Evolutionary conservation across 1,140 invertebrate genomes (phyloP).

Genomic region (Eubasilissa regina): DNA sequence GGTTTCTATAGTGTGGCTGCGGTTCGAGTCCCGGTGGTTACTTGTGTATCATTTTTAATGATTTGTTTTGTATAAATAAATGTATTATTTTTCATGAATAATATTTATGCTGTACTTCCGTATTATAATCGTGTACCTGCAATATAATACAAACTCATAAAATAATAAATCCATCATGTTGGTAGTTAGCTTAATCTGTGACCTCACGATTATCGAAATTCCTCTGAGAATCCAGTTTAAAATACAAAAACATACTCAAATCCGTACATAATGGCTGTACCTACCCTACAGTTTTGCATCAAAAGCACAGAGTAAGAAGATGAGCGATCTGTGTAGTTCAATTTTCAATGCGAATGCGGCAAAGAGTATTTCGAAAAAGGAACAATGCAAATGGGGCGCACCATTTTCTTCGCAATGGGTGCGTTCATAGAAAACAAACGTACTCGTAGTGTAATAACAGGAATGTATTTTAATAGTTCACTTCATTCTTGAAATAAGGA

Average conservation of each 20-base stretch:
- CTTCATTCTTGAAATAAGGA: background rate
- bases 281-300: background rate
- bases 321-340: background rate
- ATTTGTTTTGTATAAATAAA: no score
- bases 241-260: background rate
- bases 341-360: background rate
- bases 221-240: conserved; percentile 10
- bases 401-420: no score
- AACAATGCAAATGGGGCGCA: background rate
- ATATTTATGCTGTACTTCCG: no score
- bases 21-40: no score
- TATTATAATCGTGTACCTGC: background rate
- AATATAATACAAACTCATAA: background rate
- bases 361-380: background rate
- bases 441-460: no score
- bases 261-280: background rate
- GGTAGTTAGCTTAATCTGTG: background rate
- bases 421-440: no score
- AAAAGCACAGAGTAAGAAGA: no score
- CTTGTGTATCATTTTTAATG: no score
- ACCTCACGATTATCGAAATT: background rate
- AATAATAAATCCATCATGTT: background rate
- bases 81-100: background rate
- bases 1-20: no score
- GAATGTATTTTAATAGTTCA: background rate